These are phyloP conservation scores for Misgurnus mizolepis DNA, from an alignment of 2,113 vertebrate genomes.

Conservation along the genomic window DNA sequence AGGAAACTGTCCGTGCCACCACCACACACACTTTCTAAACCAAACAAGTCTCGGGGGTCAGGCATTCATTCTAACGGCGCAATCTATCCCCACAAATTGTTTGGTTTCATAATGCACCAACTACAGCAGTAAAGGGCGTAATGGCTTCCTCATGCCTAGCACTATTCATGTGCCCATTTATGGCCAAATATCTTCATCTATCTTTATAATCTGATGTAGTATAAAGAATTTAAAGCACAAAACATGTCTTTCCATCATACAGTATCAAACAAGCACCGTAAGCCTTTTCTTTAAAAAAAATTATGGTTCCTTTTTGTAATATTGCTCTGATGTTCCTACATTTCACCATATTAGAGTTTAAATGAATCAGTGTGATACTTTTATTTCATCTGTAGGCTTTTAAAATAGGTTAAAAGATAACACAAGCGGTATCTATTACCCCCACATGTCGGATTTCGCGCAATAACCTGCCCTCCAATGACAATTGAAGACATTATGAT, in stretches of 20 bases:
- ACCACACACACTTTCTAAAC: conserved; percentile 32
- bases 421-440: conserved; percentile 19
- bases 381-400: neutral
- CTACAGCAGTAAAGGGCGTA: conserved; percentile 29
- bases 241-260: neutral
- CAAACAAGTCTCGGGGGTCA: conserved; percentile 35
- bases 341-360: neutral
- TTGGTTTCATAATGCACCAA: conserved; percentile 45
- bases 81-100: conserved; percentile 54
- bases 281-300: too few relatives aligned
- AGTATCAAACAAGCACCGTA: too few relatives aligned
- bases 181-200: conserved; percentile 9
- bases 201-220: conserved; percentile 16
- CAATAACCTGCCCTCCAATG: conserved; percentile 3
- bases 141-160: conserved; percentile 16
- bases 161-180: conserved; percentile 24
- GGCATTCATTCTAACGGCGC: conserved; percentile 21
- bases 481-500: conserved; percentile 21
- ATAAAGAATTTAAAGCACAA: neutral
- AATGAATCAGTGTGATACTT: neutral
- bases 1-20: conserved; percentile 17
- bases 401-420: conserved; percentile 13
- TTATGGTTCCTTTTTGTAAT: too few relatives aligned
- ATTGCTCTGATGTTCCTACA: too few relatives aligned
- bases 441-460: neutral